Conservation (phyloP, 2,797 vertebrate species). For the Chiloscyllium punctatum region DNA sequence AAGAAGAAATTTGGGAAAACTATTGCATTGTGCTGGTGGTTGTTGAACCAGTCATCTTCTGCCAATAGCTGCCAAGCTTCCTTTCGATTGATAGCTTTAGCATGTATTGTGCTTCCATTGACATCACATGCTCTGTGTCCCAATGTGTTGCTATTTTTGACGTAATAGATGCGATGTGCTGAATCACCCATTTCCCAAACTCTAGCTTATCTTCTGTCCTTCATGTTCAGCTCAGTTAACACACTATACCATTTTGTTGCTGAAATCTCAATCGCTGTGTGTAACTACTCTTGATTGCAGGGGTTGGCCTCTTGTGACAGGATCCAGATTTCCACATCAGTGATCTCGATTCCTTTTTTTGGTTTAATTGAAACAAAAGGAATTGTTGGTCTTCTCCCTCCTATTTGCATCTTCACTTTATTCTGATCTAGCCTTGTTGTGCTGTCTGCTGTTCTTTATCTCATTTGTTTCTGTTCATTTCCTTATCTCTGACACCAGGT, state of each 20-base stretch:
- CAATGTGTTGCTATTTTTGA: neutral
- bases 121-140: constrained; percentile 3
- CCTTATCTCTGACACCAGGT: constrained; percentile 44
- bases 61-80: constrained; percentile 21
- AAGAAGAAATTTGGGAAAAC: neutral
- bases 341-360: neutral
- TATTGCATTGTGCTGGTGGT: neutral
- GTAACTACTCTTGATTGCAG: neutral
- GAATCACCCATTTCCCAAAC: neutral
- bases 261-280: neutral
- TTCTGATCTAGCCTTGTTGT: neutral
- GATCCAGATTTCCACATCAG: neutral
- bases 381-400: neutral
- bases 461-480: neutral
- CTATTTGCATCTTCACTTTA: neutral
- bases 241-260: neutral
- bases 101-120: neutral
- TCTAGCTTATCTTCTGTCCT: neutral
- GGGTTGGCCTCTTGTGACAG: neutral
- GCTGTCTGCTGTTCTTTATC: neutral
- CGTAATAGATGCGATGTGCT: constrained; percentile 1
- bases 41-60: neutral
- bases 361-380: neutral
- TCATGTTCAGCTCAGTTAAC: neutral
- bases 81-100: neutral